phyloP scores from a whole-genome alignment of 2,797 vertebrate genomes.

The Cichlasoma orientale region DNA sequence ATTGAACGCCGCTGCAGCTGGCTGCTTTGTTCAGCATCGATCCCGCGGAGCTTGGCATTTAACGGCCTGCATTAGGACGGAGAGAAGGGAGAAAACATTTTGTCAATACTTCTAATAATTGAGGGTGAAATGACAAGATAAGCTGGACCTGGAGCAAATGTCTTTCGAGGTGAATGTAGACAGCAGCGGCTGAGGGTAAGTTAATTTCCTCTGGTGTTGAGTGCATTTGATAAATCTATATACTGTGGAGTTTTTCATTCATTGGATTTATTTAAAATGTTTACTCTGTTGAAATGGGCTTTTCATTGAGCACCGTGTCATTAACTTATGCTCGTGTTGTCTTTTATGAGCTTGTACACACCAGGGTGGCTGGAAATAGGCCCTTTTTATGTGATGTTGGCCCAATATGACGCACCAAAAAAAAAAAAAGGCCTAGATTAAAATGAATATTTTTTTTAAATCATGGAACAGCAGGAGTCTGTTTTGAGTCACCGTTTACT shows the following conservation, averaged over 20 bases:
- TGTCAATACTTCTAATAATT: slow-evolving; percentile 98
- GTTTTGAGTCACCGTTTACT: slow-evolving; percentile 92
- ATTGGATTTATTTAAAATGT: slow-evolving; percentile 56
- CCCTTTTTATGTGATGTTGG: slow-evolving; percentile 59
- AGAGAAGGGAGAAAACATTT: slow-evolving; percentile 95
- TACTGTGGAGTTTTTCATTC: slow-evolving; percentile 39
- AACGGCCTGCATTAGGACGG: slow-evolving; percentile 95
- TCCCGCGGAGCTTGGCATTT: slow-evolving; percentile 98
- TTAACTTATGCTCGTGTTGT: slow-evolving; percentile 44
- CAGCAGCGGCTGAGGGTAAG: slow-evolving; percentile 88
- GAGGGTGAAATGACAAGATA: slow-evolving; percentile 96
- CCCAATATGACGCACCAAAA: slow-evolving; percentile 54
- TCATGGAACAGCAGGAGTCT: slow-evolving; percentile 78
- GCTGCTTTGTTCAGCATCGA: slow-evolving; percentile 99
- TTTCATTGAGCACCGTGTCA: slow-evolving; percentile 55
- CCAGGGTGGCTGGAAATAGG: slow-evolving; percentile 44
- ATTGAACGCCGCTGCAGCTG: slow-evolving; percentile 99
- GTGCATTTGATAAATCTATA: slow-evolving; percentile 66
- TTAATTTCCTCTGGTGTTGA: slow-evolving; percentile 77
- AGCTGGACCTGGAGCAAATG: slow-evolving; percentile 92
- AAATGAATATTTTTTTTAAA: slow-evolving; percentile 48
- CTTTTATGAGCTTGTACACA: slow-evolving; percentile 34
- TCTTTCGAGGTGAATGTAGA: slow-evolving; percentile 77
- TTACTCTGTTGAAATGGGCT: slow-evolving; percentile 54
- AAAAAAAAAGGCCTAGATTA: slow-evolving; percentile 29